These are phyloP conservation scores for Heliconius cydno DNA, from an alignment of 2,888 invertebrate species.

Conservation along the genomic window DNA sequence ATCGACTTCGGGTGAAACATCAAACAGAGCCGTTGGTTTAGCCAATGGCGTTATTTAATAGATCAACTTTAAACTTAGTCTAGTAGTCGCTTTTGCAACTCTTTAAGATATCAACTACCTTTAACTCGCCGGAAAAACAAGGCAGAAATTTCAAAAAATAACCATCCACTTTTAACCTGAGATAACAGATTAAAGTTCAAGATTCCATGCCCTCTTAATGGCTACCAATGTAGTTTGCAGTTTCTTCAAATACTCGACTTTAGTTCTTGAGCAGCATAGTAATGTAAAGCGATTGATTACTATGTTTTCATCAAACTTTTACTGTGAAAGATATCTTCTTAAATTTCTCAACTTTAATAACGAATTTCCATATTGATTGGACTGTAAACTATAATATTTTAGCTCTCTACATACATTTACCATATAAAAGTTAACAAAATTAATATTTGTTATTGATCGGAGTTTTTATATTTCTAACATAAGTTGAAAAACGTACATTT, in stretches of 20 bases:
- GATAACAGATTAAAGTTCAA: constrained; percentile 43
- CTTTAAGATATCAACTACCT: constrained; percentile 36
- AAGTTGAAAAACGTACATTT: background rate
- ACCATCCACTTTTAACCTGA: constrained; percentile 36
- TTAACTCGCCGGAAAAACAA: constrained; percentile 31
- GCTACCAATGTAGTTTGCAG: constrained; percentile 40
- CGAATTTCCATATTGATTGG: background rate
- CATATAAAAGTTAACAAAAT: too few relatives aligned
- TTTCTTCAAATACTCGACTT: constrained; percentile 43
- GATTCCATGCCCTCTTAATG: constrained; percentile 39
- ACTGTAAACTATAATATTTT: background rate
- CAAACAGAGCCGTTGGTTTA: constrained; percentile 70
- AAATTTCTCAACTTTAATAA: background rate
- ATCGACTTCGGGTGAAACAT: constrained; percentile 58
- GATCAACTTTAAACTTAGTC: constrained; percentile 57
- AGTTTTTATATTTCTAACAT: background rate
- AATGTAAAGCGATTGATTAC: constrained; percentile 35
- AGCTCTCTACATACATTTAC: background rate
- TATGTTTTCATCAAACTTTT: constrained; percentile 27
- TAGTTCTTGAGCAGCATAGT: constrained; percentile 39
- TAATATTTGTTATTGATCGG: background rate
- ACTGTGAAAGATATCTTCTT: constrained; percentile 16
- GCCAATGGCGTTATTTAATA: constrained; percentile 67
- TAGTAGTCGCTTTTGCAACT: constrained; percentile 32
- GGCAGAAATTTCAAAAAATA: constrained; percentile 38